Evolutionary conservation across 2,113 vertebrate species (phyloP).

Genomic region (Cyanoliseus patagonus): DNA sequence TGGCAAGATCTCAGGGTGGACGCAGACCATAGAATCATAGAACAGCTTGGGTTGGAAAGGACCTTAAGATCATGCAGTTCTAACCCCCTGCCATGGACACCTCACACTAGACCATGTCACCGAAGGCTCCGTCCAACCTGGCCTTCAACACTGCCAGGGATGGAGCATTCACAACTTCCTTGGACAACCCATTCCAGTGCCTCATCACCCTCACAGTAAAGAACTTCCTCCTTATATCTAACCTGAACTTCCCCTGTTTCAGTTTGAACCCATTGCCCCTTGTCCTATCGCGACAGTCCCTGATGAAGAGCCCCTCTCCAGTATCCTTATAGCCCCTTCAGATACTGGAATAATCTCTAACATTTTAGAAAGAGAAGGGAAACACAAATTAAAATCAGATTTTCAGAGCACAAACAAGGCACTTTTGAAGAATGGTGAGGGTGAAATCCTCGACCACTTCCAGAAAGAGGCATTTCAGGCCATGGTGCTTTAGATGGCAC

Average conservation of each 20-base stretch:
- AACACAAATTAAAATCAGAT: neutral
- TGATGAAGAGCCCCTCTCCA: no score
- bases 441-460: neutral
- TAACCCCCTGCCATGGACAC: neutral
- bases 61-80: neutral
- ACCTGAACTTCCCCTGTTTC: no score
- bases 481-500: neutral
- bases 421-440: neutral
- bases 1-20: neutral
- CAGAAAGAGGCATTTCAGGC: neutral
- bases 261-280: no score
- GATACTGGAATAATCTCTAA: no score
- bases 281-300: rapidly evolving
- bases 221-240: no score
- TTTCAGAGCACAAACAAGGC: neutral
- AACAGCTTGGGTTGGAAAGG: neutral
- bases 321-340: no score
- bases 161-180: no score
- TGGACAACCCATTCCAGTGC: no score
- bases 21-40: neutral
- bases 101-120: no score
- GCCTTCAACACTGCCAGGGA: no score
- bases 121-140: no score
- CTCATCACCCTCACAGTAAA: no score
- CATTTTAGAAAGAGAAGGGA: neutral